Conservation (phyloP, 2,888 invertebrate species). For the Mesochorus sp. region DNA sequence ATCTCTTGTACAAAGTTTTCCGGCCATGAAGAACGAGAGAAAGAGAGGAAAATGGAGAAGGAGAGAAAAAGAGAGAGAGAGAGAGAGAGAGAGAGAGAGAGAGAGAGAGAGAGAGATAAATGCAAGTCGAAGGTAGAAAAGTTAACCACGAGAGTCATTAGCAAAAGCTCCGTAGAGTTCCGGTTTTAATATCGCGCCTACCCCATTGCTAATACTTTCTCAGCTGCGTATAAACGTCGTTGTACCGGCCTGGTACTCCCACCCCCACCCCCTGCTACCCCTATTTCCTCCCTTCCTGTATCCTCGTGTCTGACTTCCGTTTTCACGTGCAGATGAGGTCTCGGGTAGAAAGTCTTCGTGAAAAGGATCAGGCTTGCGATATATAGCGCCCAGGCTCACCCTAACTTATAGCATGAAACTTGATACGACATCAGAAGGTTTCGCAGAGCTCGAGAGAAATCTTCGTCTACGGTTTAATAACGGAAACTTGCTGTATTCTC, state of each 20-base stretch:
- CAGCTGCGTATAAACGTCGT: not conserved
- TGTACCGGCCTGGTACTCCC: not conserved
- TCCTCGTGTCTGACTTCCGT: conserved; percentile 12
- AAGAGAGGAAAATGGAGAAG: too few species aligned
- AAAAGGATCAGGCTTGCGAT: conserved; percentile 27
- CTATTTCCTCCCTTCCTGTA: too few species aligned
- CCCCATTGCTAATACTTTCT: conserved; percentile 9
- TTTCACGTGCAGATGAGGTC: conserved; percentile 27
- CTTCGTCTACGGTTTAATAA: conserved; percentile 16
- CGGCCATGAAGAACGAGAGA: too few species aligned
- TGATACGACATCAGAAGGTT: conserved; percentile 46
- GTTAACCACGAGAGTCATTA: conserved; percentile 56
- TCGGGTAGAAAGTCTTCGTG: conserved; percentile 11
- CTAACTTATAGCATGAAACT: conserved; percentile 28
- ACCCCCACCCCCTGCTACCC: not conserved
- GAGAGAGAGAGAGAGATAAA: not conserved
- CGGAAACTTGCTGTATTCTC: not conserved
- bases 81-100: not conserved
- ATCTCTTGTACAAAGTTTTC: conserved; percentile 38
- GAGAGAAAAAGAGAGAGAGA: not conserved
- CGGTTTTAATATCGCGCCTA: conserved; percentile 53
- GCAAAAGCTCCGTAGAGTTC: conserved; percentile 44
- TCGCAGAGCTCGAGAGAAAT: not conserved
- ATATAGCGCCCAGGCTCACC: not conserved
- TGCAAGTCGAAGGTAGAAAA: conserved; percentile 27